Evolutionary conservation across 35 echinoderm and acorn worm genomes (phyloP).

Genomic region (Heliocidaris erythrogramma): DNA sequence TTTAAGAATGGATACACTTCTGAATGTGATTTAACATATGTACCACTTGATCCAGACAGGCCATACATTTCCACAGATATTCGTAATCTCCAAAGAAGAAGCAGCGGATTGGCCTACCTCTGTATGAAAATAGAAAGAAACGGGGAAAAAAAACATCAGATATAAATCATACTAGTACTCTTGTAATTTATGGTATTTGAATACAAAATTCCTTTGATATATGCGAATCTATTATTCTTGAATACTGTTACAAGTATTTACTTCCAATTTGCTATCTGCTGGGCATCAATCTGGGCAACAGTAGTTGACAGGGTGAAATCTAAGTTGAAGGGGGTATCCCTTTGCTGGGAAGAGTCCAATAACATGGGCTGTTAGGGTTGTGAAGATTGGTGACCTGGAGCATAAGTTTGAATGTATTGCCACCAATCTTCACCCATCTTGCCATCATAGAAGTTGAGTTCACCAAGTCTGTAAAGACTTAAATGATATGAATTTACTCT

Average conservation of each 20-base stretch:
- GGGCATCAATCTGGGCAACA: background rate
- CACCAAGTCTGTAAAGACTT: background rate
- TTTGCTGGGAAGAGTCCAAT: constrained; percentile 35
- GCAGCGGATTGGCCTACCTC: background rate
- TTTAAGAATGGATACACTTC: background rate
- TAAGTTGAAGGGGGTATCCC: constrained; percentile 40
- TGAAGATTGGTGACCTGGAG: constrained; percentile 36
- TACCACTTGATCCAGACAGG: constrained; percentile 21
- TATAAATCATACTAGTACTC: background rate
- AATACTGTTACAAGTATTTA: background rate
- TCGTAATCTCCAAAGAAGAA: constrained; percentile 30
- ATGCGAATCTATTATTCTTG: background rate
- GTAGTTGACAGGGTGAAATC: background rate
- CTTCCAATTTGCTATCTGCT: background rate
- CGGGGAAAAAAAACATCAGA: background rate
- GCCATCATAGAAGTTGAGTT: background rate
- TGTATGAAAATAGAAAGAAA: background rate
- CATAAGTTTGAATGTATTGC: constrained; percentile 62
- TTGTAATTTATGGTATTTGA: background rate
- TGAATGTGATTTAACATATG: background rate
- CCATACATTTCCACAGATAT: background rate
- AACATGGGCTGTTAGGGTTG: constrained; percentile 20
- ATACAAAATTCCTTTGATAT: background rate
- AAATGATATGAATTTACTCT: background rate
- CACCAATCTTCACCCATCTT: constrained; percentile 52